Conservation (phyloP, 2,113 vertebrate species). For the Sinosuthora webbiana region DNA sequence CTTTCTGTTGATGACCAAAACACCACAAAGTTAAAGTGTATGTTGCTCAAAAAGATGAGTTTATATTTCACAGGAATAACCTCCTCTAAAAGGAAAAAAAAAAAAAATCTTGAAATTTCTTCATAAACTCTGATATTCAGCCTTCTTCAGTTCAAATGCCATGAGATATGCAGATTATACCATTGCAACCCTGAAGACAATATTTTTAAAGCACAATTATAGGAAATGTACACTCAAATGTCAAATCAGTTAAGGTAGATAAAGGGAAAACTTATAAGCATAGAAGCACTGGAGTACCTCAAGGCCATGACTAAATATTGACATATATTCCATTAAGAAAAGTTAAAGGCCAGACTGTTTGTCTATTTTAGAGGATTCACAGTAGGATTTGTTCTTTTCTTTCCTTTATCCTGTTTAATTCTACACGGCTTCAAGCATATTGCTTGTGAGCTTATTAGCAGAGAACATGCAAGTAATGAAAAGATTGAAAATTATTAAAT, state of each 20-base stretch:
- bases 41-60: not conserved
- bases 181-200: not conserved
- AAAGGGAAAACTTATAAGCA: not conserved
- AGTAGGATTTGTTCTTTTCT: not conserved
- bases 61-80: not conserved
- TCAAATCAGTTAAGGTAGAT: not conserved
- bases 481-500: not conserved
- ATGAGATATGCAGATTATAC: not conserved
- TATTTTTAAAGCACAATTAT: not conserved
- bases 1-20: not conserved
- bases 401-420: not conserved
- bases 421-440: not conserved
- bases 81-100: not conserved
- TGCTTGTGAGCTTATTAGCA: not conserved
- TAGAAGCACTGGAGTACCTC: not conserved
- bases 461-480: not conserved
- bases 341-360: not conserved
- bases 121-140: not conserved
- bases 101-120: not conserved
- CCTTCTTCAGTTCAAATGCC: not conserved
- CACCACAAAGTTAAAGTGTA: not conserved
- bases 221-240: not conserved
- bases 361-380: not conserved
- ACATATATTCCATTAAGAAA: not conserved
- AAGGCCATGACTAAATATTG: not conserved